Base-by-base conservation (phyloP, 2,888 invertebrate species). In the Entomobrya multifasciata region DNA sequence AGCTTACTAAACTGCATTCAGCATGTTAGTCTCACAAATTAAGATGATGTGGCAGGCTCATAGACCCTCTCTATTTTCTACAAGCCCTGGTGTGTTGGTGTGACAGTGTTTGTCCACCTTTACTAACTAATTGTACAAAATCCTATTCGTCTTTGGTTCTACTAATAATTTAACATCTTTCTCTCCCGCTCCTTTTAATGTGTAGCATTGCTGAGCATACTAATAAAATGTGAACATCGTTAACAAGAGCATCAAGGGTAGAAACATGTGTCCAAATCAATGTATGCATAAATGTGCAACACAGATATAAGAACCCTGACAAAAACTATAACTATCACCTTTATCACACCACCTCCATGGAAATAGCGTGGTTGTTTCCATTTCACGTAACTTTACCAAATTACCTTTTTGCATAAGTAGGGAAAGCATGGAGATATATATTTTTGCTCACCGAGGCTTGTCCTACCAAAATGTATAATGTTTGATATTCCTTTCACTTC, bases 1-100 rank as follows among this genome's bases (percentile, higher is more conserved):
- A 55, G 67, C 44, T 77, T 41, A 62, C 65, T 41, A 84, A 84
- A 84, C 77, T 84, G 76, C 84, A 84, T 84, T 84, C 67, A 65
- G 47, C 77, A 65, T 76, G 76, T 70, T 70, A 52, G 62, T 10
- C 62, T 82, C 41, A 41, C 74, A 76, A 83, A 74, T 72, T 47
- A 67, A 47, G 44, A 65, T 65, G 76, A 82, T 81, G 78, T 62
- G 67, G 67, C 67, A 67, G 67, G 41, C 36, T n/a, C 22, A 57
- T 57, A 17, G 15, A 25, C 3, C 62, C 30, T 4, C 52, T 17
- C 11, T 36, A 6, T 13, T 52, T 17, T 52, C 52, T 20, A 36
- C 36, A 6, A 4, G 8, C 52, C 52, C 20, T 17, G 6, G 6
- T 15, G n/a, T 17, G 17, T 17, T 17, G n/a, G n/a, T 8, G 17